phyloP scores from a whole-genome alignment of 1,140 invertebrate genomes.

The Monomorium pharaonis region DNA sequence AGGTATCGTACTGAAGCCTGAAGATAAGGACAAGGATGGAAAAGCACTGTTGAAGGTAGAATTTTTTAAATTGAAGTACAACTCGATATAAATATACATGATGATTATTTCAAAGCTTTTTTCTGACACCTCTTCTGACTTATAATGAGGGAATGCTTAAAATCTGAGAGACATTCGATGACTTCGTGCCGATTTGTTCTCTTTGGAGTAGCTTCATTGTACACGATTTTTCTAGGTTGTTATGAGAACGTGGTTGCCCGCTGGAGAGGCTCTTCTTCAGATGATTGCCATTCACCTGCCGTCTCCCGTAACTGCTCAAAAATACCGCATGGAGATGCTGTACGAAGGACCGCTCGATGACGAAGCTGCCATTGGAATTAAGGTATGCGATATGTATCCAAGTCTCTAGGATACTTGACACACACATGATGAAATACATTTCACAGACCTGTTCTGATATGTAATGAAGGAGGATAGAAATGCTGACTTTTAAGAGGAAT shows the following conservation, averaged over 20 bases:
- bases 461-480: constrained; percentile 76
- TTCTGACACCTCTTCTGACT: constrained; percentile 85
- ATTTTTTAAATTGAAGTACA: not conserved
- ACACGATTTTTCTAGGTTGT: constrained; percentile 89
- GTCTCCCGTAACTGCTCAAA: constrained; percentile 99
- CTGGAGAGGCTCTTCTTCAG: constrained; percentile 99
- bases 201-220: not conserved
- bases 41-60: constrained; percentile 93
- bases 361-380: constrained; percentile 96
- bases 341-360: constrained; percentile 99
- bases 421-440: constrained; percentile 78
- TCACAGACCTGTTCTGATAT: constrained; percentile 84
- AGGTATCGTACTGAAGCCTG: constrained; percentile 95
- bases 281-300: constrained; percentile 99
- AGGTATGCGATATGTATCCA: constrained; percentile 84
- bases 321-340: constrained; percentile 99
- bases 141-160: constrained; percentile 74
- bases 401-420: not conserved
- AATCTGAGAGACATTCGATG: constrained; percentile 63
- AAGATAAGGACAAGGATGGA: constrained; percentile 98
- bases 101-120: constrained; percentile 78
- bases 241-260: constrained; percentile 99
- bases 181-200: not conserved
- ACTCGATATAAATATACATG: constrained; percentile 58
- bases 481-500: constrained; percentile 72